These are phyloP conservation scores for Scaptodrosophila lebanonensis DNA, from an alignment of 1,140 invertebrate species.

Conservation along the genomic window DNA sequence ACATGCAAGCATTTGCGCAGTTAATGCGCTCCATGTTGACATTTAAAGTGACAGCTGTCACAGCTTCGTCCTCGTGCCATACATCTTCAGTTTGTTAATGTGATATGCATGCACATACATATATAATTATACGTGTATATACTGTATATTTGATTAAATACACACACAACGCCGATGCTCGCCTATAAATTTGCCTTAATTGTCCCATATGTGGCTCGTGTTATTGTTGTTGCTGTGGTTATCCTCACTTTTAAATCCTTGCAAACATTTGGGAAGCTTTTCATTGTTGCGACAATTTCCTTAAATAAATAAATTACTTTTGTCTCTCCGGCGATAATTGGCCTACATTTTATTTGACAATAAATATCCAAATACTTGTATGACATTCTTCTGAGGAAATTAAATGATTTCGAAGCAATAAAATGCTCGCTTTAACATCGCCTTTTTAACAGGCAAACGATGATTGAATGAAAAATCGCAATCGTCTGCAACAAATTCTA, in stretches of 20 bases:
- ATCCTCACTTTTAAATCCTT: too few relatives aligned
- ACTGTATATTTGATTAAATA: slow-evolving; percentile 71
- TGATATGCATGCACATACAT: slow-evolving; percentile 43
- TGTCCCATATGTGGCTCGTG: slow-evolving; percentile 31
- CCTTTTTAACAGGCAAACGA: too few relatives aligned
- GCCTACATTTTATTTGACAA: slow-evolving; percentile 26
- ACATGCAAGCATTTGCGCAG: too few relatives aligned
- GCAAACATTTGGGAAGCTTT: too few relatives aligned
- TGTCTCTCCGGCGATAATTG: slow-evolving; percentile 19
- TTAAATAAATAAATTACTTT: too few relatives aligned
- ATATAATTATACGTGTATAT: slow-evolving; percentile 49
- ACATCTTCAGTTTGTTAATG: slow-evolving; percentile 41
- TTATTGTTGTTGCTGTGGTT: too few relatives aligned
- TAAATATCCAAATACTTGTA: slow-evolving; percentile 41
- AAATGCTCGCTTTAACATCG: too few relatives aligned
- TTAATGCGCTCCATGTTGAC: too few relatives aligned
- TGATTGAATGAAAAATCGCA: too few relatives aligned
- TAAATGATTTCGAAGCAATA: too few relatives aligned
- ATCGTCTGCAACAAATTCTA: too few relatives aligned
- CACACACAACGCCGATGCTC: slow-evolving; percentile 23
- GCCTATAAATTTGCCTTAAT: slow-evolving; percentile 54
- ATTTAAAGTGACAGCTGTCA: slow-evolving; percentile 61
- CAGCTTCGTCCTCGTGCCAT: neutral
- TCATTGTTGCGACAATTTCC: neutral
- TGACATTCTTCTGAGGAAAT: too few relatives aligned